Evolutionary conservation across 1,140 invertebrate genomes (phyloP).

Genomic region (Andricus grossulariae): DNA sequence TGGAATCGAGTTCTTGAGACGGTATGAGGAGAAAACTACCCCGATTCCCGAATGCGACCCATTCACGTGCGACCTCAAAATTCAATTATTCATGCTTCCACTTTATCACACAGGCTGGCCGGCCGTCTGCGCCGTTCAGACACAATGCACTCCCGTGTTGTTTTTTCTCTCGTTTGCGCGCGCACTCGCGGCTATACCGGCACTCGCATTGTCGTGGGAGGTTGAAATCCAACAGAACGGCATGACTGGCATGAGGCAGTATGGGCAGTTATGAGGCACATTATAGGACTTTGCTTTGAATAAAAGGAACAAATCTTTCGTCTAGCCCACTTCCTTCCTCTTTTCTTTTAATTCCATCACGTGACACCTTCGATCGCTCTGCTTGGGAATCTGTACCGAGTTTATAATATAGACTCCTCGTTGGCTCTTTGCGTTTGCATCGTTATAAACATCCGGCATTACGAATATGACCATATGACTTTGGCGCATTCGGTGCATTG

Average conservation of each 20-base stretch:
- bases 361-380: slow-evolving; percentile 51
- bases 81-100: slow-evolving; percentile 55
- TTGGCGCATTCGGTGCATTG: too few relatives aligned
- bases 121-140: slow-evolving; percentile 56
- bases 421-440: neutral
- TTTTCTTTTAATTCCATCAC: slow-evolving; percentile 48
- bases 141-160: slow-evolving; percentile 63
- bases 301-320: slow-evolving; percentile 52
- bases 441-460: slow-evolving; percentile 30
- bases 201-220: slow-evolving; percentile 68
- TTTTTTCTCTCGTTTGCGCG: slow-evolving; percentile 48
- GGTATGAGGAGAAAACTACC: slow-evolving; percentile 6
- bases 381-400: slow-evolving; percentile 16
- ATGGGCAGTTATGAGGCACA: slow-evolving; percentile 35
- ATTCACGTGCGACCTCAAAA: slow-evolving; percentile 46
- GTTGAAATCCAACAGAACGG: slow-evolving; percentile 65
- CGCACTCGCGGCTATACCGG: slow-evolving; percentile 45
- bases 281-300: slow-evolving; percentile 54
- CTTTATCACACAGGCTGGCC: slow-evolving; percentile 56
- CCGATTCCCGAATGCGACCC: slow-evolving; percentile 7
- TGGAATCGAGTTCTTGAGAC: neutral
- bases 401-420: neutral
- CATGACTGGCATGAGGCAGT: too few relatives aligned
- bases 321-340: slow-evolving; percentile 60
- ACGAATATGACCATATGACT: too few relatives aligned